These are phyloP conservation scores for Ictalurus furcatus DNA, from an alignment of 2,113 vertebrate species.

Conservation along the genomic window DNA sequence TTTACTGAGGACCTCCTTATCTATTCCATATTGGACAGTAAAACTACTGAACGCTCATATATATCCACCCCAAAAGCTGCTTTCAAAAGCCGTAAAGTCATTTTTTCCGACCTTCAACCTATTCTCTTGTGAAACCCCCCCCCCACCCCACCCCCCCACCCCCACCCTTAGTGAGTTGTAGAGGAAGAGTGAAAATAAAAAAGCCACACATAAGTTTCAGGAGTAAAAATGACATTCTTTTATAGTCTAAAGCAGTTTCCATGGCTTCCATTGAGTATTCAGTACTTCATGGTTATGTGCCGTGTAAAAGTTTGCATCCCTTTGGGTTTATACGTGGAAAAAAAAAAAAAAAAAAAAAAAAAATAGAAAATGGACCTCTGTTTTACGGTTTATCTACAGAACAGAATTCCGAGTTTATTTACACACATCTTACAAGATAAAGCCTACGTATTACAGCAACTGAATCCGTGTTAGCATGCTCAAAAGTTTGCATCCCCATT, in stretches of 20 bases:
- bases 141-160: too few relatives aligned
- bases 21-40: conserved; percentile 57
- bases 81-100: conserved; percentile 45
- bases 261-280: background rate
- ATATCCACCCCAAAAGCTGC: conserved; percentile 41
- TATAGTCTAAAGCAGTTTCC: background rate
- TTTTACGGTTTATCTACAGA: background rate
- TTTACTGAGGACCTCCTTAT: conserved; percentile 54
- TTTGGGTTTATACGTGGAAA: background rate
- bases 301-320: background rate
- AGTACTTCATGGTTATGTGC: background rate
- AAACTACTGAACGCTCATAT: conserved; percentile 58
- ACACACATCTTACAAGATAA: background rate
- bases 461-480: background rate
- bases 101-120: conserved; percentile 21
- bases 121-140: background rate
- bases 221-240: background rate
- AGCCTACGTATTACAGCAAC: background rate
- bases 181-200: conserved; percentile 4
- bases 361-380: background rate
- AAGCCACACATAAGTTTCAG: background rate
- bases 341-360: background rate
- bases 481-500: background rate
- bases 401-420: background rate
- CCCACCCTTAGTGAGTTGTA: background rate